Evolutionary conservation across 1,140 invertebrate genomes (phyloP).

Genomic region (Diprion similis): DNA sequence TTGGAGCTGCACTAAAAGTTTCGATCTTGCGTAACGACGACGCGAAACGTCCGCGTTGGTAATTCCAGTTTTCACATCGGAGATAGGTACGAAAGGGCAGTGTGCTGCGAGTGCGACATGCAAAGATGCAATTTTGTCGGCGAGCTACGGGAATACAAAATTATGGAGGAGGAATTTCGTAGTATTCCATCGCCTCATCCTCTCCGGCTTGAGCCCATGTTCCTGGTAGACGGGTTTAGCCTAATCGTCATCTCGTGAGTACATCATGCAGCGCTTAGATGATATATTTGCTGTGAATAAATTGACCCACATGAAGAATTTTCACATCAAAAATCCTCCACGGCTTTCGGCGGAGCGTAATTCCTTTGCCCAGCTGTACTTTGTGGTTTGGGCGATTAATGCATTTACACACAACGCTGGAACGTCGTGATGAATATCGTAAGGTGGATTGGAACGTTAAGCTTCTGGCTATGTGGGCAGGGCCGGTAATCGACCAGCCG

Average conservation of each 20-base stretch:
- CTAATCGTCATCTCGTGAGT: neutral
- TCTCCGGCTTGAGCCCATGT: neutral
- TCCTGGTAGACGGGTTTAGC: neutral
- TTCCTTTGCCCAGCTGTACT: too few species aligned
- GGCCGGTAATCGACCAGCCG: neutral
- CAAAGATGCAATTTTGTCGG: neutral
- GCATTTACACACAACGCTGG: too few species aligned
- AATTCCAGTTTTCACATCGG: neutral
- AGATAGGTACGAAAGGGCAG: neutral
- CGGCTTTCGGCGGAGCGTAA: too few species aligned
- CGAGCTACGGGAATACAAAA: neutral
- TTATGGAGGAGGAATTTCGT: neutral
- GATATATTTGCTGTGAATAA: neutral
- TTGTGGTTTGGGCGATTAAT: too few species aligned
- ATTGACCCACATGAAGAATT: neutral
- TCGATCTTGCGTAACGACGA: neutral
- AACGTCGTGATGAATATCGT: neutral
- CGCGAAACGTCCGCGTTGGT: neutral
- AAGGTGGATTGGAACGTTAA: conserved; percentile 19
- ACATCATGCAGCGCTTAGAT: neutral
- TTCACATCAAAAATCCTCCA: neutral
- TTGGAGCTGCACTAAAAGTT: neutral
- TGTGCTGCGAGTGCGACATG: neutral
- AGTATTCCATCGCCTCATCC: neutral
- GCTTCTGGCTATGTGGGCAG: conserved; percentile 30